phyloP scores from a whole-genome alignment of 2,888 invertebrate species.

The Caenorhabditis doughertyi region DNA sequence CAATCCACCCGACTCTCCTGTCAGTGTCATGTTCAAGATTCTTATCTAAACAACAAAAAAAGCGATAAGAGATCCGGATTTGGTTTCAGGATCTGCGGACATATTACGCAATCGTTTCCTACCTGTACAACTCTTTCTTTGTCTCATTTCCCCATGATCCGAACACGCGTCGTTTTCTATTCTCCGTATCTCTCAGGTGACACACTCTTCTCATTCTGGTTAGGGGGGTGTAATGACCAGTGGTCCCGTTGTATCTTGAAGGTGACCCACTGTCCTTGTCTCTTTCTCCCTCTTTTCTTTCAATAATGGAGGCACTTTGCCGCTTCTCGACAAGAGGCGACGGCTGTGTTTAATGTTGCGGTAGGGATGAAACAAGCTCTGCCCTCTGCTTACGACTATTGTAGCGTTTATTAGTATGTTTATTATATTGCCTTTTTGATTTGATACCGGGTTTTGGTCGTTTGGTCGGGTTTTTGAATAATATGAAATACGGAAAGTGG shows the following conservation, averaged over 20 bases:
- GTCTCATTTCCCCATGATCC: conserved; percentile 17
- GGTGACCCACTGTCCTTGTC: no score
- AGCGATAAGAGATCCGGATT: conserved; percentile 36
- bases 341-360: conserved; percentile 59
- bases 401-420: conserved; percentile 44
- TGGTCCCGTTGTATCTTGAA: conserved; percentile 50
- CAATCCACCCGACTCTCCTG: background rate
- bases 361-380: conserved; percentile 60
- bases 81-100: background rate
- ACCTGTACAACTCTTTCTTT: conserved; percentile 27
- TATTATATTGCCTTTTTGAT: conserved; percentile 36
- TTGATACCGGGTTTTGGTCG: conserved; percentile 17
- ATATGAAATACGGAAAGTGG: no score
- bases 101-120: conserved; percentile 19
- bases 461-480: conserved; percentile 6
- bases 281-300: background rate
- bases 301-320: conserved; percentile 56
- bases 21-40: conserved; percentile 12
- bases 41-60: conserved; percentile 33
- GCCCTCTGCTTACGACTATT: conserved; percentile 29
- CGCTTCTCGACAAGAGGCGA: conserved; percentile 27
- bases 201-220: conserved; percentile 2
- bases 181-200: conserved; percentile 33
- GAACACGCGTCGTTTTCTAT: conserved; percentile 15
- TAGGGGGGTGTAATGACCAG: conserved; percentile 33